Evolutionary conservation across 2,888 invertebrate genomes (phyloP).

Genomic region (Stenchaetothrips biformis): DNA sequence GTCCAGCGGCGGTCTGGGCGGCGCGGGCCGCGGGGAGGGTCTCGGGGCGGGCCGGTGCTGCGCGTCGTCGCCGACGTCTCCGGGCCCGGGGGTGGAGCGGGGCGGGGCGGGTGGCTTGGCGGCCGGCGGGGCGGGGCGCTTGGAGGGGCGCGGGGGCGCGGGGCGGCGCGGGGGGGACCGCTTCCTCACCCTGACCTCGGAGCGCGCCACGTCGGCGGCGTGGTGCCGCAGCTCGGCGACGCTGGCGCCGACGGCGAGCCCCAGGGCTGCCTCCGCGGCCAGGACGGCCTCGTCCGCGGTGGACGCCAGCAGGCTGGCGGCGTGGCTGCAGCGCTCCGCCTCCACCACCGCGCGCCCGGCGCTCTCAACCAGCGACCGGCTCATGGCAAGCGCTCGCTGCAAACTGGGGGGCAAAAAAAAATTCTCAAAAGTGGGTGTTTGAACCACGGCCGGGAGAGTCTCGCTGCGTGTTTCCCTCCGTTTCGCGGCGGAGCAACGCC

Average conservation of each 20-base stretch:
- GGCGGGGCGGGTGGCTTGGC: too few relatives aligned
- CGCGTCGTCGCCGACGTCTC: neutral
- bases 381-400: neutral
- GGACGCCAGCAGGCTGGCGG: neutral
- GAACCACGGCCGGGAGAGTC: too few relatives aligned
- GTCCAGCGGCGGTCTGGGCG: neutral
- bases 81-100: neutral
- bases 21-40: neutral
- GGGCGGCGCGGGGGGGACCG: too few relatives aligned
- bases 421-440: too few relatives aligned
- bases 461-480: too few relatives aligned
- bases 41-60: neutral
- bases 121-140: neutral
- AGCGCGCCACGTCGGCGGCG: neutral
- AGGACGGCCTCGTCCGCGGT: neutral
- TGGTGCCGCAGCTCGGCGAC: neutral
- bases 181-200: too few relatives aligned
- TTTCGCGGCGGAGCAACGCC: too few relatives aligned
- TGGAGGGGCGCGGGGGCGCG: neutral
- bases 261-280: neutral
- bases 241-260: too few relatives aligned
- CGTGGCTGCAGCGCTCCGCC: neutral
- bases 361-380: neutral
- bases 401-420: neutral
- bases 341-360: neutral